These are phyloP conservation scores for Pogona vitticeps DNA, from an alignment of 2,113 vertebrate genomes.

Conservation along the genomic window DNA sequence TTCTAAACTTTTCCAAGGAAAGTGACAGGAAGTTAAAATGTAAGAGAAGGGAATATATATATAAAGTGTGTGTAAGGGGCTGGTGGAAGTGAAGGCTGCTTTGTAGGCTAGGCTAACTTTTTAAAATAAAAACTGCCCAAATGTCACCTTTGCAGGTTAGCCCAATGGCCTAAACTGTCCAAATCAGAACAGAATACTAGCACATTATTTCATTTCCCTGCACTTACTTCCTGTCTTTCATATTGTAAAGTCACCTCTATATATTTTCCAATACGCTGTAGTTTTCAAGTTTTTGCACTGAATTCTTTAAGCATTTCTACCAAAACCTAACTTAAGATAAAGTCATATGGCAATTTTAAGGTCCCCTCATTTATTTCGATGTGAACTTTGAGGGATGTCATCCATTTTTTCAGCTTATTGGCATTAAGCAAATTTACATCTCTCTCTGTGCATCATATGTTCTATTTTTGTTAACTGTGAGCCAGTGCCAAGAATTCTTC, in stretches of 20 bases:
- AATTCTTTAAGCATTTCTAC: neutral
- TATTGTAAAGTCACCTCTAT: neutral
- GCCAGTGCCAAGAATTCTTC: neutral
- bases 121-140: neutral
- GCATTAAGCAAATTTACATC: neutral
- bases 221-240: neutral
- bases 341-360: too few relatives aligned
- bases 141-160: neutral
- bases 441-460: neutral
- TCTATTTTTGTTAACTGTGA: neutral
- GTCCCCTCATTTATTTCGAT: too few relatives aligned
- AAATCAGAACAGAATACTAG: neutral
- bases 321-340: too few relatives aligned
- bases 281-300: neutral
- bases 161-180: neutral
- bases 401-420: too few relatives aligned
- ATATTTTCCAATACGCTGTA: neutral
- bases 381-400: too few relatives aligned
- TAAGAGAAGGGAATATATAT: too few relatives aligned
- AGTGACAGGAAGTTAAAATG: too few relatives aligned
- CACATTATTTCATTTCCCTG: neutral
- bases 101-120: neutral
- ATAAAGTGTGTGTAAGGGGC: too few relatives aligned
- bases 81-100: neutral
- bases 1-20: too few relatives aligned